These are phyloP conservation scores for Aythya baeri DNA, from an alignment of 2,113 vertebrate genomes.

Conservation along the genomic window DNA sequence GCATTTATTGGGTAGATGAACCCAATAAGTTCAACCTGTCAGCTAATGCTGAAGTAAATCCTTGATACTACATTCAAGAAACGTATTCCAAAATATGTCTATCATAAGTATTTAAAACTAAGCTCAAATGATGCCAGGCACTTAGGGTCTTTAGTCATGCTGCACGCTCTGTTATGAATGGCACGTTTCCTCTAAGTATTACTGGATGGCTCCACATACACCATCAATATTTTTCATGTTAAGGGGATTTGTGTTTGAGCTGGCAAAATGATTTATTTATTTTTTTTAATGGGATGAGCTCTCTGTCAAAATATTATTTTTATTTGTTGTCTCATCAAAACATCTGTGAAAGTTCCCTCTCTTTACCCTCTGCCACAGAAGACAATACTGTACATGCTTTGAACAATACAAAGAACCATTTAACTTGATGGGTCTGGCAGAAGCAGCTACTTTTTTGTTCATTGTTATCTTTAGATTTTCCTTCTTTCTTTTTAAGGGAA, in stretches of 20 bases:
- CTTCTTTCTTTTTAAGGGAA: conserved; percentile 30
- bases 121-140: background rate
- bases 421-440: conserved; percentile 61
- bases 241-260: conserved; percentile 31
- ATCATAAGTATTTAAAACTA: conserved; percentile 40
- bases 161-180: background rate
- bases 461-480: conserved; percentile 37
- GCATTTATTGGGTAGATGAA: conserved; percentile 6
- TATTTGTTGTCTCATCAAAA: conserved; percentile 68
- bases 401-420: conserved; percentile 56
- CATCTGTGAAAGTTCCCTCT: conserved; percentile 46
- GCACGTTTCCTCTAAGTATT: background rate
- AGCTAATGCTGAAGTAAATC: conserved; percentile 20
- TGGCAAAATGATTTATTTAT: conserved; percentile 2
- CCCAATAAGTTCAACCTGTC: background rate
- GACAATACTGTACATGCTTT: conserved; percentile 30
- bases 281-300: conserved; percentile 46
- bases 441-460: conserved; percentile 55
- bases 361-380: conserved; percentile 64
- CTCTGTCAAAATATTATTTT: conserved; percentile 73
- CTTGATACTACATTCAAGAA: background rate
- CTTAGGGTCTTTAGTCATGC: background rate
- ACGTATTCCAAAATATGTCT: conserved; percentile 37
- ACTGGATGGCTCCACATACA: background rate
- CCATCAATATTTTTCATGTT: conserved; percentile 5